Conservation (phyloP, 2,888 invertebrate species). For the Drosophila colorata region DNA sequence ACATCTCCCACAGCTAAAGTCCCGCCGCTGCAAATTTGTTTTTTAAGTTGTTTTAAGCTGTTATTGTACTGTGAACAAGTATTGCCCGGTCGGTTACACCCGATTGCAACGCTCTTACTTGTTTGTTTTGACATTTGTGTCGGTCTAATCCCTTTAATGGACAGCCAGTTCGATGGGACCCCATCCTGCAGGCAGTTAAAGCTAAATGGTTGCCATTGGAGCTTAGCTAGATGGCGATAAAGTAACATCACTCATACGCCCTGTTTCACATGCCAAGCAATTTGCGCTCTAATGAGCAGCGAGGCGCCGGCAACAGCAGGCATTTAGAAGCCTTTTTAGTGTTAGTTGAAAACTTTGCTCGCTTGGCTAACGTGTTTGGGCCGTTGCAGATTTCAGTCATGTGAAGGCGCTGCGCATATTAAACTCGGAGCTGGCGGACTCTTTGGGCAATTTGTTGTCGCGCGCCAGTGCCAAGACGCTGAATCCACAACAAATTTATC, state of each 20-base stretch:
- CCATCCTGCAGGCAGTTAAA: slow-evolving; percentile 33
- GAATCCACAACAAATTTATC: slow-evolving; percentile 92
- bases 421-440: slow-evolving; percentile 96
- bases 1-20: too few species aligned
- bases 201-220: slow-evolving; percentile 27
- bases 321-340: background rate
- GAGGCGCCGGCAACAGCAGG: slow-evolving; percentile 1
- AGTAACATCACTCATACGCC: slow-evolving; percentile 41
- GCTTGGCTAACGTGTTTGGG: slow-evolving; percentile 3
- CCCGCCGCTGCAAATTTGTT: too few species aligned
- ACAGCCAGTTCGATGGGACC: slow-evolving; percentile 8
- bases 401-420: slow-evolving; percentile 90
- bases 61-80: too few species aligned
- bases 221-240: slow-evolving; percentile 24
- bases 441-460: slow-evolving; percentile 94
- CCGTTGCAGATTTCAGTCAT: slow-evolving; percentile 92
- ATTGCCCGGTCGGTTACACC: background rate
- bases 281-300: slow-evolving; percentile 23
- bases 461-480: slow-evolving; percentile 91
- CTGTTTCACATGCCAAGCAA: background rate
- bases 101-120: background rate
- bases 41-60: too few species aligned
- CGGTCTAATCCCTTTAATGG: slow-evolving; percentile 48
- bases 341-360: background rate
- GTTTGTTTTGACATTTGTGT: slow-evolving; percentile 24